Conservation (phyloP, 2,888 invertebrate genomes). For the Drosophila conformis region DNA sequence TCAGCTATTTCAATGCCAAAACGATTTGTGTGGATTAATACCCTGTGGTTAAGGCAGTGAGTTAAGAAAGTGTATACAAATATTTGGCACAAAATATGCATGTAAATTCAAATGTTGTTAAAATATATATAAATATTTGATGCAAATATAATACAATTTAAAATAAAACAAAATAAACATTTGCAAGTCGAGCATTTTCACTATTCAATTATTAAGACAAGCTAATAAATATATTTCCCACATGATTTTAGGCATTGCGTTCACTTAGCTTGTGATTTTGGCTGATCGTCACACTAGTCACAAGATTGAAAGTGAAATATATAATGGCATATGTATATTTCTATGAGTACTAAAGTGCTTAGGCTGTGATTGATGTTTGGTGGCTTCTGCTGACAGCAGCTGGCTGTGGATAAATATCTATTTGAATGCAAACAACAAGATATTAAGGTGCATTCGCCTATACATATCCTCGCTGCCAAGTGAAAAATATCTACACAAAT, state of each 20-base stretch:
- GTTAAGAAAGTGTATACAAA: neutral
- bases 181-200: neutral
- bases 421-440: slow-evolving; percentile 50
- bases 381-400: slow-evolving; percentile 51
- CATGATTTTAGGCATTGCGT: slow-evolving; percentile 15
- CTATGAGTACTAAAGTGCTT: slow-evolving; percentile 47
- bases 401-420: slow-evolving; percentile 45
- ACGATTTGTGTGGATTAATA: neutral
- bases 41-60: neutral
- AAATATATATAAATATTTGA: neutral
- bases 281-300: slow-evolving; percentile 57
- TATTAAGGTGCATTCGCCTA: slow-evolving; percentile 53
- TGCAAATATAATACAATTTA: neutral
- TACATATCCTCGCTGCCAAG: slow-evolving; percentile 49
- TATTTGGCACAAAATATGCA: neutral
- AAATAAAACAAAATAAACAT: neutral
- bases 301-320: slow-evolving; percentile 52
- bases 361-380: slow-evolving; percentile 64
- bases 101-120: neutral
- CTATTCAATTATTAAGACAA: neutral
- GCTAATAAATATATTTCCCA: slow-evolving; percentile 1
- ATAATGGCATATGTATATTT: slow-evolving; percentile 19
- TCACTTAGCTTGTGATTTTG: slow-evolving; percentile 27
- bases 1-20: slow-evolving; percentile 57
- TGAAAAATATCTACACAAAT: slow-evolving; percentile 20